These are phyloP conservation scores for Quiscalus mexicanus DNA, from an alignment of 2,113 vertebrate species.

Conservation along the genomic window DNA sequence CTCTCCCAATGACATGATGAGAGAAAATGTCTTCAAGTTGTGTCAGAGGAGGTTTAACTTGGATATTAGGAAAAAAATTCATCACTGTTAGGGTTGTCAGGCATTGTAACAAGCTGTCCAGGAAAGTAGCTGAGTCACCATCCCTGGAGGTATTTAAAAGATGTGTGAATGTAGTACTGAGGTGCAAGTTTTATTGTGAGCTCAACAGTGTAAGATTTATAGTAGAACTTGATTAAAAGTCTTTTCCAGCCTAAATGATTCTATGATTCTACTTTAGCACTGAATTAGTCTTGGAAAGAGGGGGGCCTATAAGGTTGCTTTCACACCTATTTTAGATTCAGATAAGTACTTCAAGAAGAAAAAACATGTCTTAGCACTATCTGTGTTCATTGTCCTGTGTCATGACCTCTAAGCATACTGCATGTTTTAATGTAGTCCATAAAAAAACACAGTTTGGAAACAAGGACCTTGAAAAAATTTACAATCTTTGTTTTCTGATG, in stretches of 20 bases:
- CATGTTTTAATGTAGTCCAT: not conserved
- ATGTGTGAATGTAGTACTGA: not conserved
- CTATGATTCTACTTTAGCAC: not conserved
- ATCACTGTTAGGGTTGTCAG: not conserved
- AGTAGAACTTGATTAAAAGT: not conserved
- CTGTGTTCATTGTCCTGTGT: not conserved
- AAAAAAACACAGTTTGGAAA: not conserved
- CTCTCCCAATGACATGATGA: fast-evolving
- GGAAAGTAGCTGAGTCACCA: not conserved
- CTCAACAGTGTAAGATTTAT: not conserved
- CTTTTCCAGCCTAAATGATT: not conserved
- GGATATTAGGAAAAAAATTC: not conserved
- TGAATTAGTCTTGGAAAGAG: not conserved
- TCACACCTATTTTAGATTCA: not conserved
- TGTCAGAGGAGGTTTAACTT: not conserved
- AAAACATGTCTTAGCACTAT: not conserved
- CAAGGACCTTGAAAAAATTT: not conserved
- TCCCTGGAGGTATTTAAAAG: not conserved
- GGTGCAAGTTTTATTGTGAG: not conserved
- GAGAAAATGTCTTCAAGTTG: not conserved
- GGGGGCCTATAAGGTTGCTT: fast-evolving
- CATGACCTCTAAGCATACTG: not conserved
- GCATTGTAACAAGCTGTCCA: not conserved
- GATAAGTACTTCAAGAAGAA: not conserved
- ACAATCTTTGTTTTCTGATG: not conserved